Percentiles rank a stretch among this genome's conserved stretches.
Conservation (phyloP, 2,797 vertebrate genomes). For the Psittacula echo region DNA sequence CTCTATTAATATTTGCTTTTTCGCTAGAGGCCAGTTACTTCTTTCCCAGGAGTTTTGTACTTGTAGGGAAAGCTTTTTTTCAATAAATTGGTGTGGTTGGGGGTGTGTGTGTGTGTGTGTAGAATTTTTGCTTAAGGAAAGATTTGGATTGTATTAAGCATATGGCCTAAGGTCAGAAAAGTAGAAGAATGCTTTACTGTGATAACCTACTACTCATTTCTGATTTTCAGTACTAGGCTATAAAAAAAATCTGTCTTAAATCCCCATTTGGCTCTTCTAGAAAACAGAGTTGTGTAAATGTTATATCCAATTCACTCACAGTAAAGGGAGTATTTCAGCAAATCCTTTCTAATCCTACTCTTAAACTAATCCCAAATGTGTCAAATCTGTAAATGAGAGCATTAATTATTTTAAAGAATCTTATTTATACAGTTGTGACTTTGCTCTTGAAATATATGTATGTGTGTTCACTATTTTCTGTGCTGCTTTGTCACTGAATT, state of each 20-base stretch:
- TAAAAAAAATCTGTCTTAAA: background rate
- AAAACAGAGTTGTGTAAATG: background rate
- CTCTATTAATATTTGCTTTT: background rate
- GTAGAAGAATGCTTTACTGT: background rate
- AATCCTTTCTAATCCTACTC: background rate
- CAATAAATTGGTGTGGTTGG: background rate
- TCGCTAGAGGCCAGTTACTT: background rate
- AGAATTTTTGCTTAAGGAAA: background rate
- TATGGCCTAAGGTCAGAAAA: background rate
- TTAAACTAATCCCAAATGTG: background rate
- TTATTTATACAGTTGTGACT: constrained; percentile 21
- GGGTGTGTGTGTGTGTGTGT: background rate
- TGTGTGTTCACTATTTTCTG: background rate
- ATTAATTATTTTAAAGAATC: constrained; percentile 10
- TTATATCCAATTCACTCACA: background rate
- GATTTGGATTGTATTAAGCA: background rate
- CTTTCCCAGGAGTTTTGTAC: background rate
- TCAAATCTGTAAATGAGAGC: constrained; percentile 9
- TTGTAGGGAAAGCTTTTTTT: background rate
- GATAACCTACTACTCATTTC: background rate
- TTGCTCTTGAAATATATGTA: background rate
- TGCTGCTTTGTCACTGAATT: background rate
- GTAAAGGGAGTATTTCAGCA: background rate
- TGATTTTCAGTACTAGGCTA: background rate
- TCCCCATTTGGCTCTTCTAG: background rate